Percentiles rank a stretch among this genome's conserved stretches.
Evolutionary conservation across 2,113 vertebrate species (phyloP).

Genomic region (Crotalus horridus): DNA sequence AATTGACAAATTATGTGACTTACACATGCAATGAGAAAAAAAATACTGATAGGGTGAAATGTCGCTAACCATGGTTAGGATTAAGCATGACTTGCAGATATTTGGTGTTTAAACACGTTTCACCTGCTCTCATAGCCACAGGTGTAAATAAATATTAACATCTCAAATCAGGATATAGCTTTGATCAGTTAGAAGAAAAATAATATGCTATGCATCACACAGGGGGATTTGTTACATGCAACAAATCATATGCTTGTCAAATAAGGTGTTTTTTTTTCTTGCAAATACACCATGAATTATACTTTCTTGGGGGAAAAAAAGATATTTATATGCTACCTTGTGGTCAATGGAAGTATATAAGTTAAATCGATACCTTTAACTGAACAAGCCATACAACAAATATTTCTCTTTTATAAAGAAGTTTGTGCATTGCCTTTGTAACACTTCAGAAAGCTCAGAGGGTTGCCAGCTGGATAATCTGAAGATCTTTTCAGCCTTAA

Average conservation of each 20-base stretch:
- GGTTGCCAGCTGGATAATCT: background rate
- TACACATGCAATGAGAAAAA: constrained; percentile 56
- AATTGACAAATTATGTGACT: constrained; percentile 64
- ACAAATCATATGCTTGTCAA: constrained; percentile 24
- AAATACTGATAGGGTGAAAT: constrained; percentile 53
- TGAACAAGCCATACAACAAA: background rate
- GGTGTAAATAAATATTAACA: constrained; percentile 39
- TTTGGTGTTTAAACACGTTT: constrained; percentile 60
- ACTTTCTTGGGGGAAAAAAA: constrained; percentile 32
- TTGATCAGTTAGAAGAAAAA: constrained; percentile 48
- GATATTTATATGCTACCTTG: constrained; percentile 42
- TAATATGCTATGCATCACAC: constrained; percentile 33
- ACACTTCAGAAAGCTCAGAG: background rate
- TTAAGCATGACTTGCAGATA: constrained; percentile 53
- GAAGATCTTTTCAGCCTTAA: background rate
- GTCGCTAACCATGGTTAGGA: constrained; percentile 62
- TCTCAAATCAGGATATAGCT: constrained; percentile 34
- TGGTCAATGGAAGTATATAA: constrained; percentile 49
- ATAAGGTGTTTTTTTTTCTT: constrained; percentile 42
- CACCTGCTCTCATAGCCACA: constrained; percentile 50
- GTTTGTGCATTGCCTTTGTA: background rate
- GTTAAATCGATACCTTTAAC: constrained; percentile 45
- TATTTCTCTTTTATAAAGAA: background rate
- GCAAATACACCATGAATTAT: constrained; percentile 47
- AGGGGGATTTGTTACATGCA: constrained; percentile 50